phyloP scores from a whole-genome alignment of 2,888 invertebrate species.

The Ditula angustiorana region DNA sequence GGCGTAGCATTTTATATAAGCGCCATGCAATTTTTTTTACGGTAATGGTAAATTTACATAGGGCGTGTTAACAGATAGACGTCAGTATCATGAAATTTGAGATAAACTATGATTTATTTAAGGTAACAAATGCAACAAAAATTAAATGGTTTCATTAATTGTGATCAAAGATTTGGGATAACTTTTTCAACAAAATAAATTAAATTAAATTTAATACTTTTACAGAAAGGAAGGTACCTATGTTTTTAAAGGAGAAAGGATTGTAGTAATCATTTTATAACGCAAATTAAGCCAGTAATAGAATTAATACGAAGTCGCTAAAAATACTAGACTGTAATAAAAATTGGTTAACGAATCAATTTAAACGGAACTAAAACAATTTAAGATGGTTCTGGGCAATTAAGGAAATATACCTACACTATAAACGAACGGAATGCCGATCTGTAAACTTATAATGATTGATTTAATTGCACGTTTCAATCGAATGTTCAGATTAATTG shows the following conservation, averaged over 20 bases:
- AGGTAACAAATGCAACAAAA: too few relatives aligned
- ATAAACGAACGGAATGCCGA: conserved; percentile 28
- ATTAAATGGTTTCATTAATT: too few relatives aligned
- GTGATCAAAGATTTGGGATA: too few relatives aligned
- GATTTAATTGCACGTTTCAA: conserved; percentile 25
- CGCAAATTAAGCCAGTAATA: background rate
- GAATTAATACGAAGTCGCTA: background rate
- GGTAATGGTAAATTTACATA: too few relatives aligned
- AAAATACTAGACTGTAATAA: conserved; percentile 2
- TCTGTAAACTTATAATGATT: conserved; percentile 33
- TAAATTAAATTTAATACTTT: too few relatives aligned
- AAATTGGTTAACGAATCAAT: conserved; percentile 27
- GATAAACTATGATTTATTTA: too few relatives aligned
- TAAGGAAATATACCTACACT: conserved; percentile 28
- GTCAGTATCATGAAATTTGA: too few relatives aligned
- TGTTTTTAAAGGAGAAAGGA: background rate
- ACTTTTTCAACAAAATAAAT: too few relatives aligned
- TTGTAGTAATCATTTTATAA: background rate
- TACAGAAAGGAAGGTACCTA: too few relatives aligned
- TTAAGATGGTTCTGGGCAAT: conserved; percentile 30
- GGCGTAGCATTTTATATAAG: background rate
- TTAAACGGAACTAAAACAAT: conserved; percentile 28
- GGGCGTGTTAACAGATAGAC: too few relatives aligned
- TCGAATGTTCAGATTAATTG: conserved; percentile 20
- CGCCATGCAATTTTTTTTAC: too few relatives aligned